These are phyloP conservation scores for Erebia ligea DNA, from an alignment of 2,888 invertebrate species.

Conservation along the genomic window DNA sequence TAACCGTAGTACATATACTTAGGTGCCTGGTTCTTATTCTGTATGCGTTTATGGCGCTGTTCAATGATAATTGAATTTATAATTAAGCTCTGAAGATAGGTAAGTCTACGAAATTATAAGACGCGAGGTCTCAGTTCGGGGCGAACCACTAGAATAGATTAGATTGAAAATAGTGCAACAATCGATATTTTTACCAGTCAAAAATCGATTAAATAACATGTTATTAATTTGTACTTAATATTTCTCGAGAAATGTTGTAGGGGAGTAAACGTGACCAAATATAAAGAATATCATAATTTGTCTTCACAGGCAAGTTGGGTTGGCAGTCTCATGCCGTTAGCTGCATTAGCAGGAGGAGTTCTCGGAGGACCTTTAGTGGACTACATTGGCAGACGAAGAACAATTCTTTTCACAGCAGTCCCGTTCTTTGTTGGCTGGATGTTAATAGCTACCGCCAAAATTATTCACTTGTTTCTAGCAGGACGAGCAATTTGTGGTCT, in stretches of 20 bases:
- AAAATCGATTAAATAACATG: background rate
- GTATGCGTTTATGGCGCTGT: no score
- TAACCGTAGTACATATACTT: no score
- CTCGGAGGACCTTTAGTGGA: slow-evolving; percentile 93
- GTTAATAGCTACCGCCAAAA: slow-evolving; percentile 89
- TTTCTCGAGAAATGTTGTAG: slow-evolving; percentile 1
- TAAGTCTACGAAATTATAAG: no score
- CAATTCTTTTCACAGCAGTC: slow-evolving; percentile 90
- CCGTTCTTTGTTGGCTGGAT: slow-evolving; percentile 94
- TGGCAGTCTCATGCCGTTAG: slow-evolving; percentile 93
- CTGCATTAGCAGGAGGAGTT: slow-evolving; percentile 93
- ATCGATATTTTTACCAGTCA: background rate
- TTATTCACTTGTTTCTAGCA: slow-evolving; percentile 88
- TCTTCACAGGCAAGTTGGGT: slow-evolving; percentile 91
- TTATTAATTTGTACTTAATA: background rate
- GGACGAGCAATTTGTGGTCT: slow-evolving; percentile 94
- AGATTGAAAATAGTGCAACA: background rate
- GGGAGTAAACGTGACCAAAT: background rate
- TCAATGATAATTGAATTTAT: no score
- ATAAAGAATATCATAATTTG: background rate
- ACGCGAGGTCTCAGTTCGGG: no score
- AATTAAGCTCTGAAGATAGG: no score
- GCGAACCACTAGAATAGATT: no score
- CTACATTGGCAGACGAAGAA: slow-evolving; percentile 91
- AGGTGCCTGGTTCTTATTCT: no score